Evolutionary conservation across 2,797 vertebrate species (phyloP), one percentile per base, ranked within the genome.

Genomic region (Nannoperca australis): DNA sequence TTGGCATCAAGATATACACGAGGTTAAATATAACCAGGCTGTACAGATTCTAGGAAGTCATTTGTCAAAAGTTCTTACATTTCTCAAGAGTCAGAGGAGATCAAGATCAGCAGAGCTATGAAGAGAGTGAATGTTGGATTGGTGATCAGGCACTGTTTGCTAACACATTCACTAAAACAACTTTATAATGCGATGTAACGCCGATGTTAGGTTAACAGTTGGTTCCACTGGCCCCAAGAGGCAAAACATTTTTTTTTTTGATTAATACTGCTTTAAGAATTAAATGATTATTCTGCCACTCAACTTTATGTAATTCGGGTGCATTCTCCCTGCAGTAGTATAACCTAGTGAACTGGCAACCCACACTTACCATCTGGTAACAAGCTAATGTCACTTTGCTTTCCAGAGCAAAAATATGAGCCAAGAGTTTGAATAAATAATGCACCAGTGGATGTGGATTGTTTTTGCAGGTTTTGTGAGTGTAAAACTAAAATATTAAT

Each of bases 401-500:
- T 76, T 78, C 73, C 45, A 53, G 32, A 79, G 50, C 53, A 42
- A 53, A 68, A 68, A 68, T 60, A 68, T 54, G 53, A 84, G 70
- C 65, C 50, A 45, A 32, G 50, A 73, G 17, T 14, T 49, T 27
- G 2, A 74, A 84, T 82, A 79, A 79, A 81, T 84, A 82, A 87
- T 84, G 67, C 54, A 79, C 47, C 20, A 51, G 54, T 47, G 14
- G 36, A 76, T 38, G n/a, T 38, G 54, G 54, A 59, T 69, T 27
- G 70, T 77, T 83, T 73, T 78, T 73, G 42, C 40, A 62, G 72
- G 67, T 80, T 87, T 85, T 71, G 20, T 32, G 40, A 30, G 59
- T 55, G 32, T 76, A 60, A 17, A 56, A 38, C 76, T 85, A 58
- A 79, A 88, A 65, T 83, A 88, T 83, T 83, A 49, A 88, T 79